Conservation (phyloP, 2,797 vertebrate genomes). For the Coracias cyanogaster region DNA sequence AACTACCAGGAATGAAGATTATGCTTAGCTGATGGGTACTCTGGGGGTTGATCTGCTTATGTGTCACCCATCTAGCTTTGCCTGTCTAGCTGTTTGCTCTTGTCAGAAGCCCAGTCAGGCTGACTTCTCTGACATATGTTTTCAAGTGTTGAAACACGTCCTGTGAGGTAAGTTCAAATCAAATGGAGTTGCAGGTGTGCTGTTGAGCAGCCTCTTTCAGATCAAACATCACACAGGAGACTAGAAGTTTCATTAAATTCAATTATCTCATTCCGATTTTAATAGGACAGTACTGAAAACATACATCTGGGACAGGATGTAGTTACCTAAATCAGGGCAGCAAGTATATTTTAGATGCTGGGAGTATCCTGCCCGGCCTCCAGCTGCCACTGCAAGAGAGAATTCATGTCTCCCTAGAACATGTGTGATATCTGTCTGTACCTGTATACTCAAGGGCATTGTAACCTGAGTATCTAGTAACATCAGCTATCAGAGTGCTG, state of each 20-base stretch:
- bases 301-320: neutral
- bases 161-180: neutral
- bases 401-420: neutral
- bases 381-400: neutral
- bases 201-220: neutral
- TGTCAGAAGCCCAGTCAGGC: neutral
- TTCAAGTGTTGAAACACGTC: neutral
- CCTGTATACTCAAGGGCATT: neutral
- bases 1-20: constrained; percentile 15
- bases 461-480: neutral
- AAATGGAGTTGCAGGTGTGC: neutral
- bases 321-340: neutral
- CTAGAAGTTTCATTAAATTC: neutral
- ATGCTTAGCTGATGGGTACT: constrained; percentile 18
- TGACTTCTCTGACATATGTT: neutral
- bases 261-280: neutral
- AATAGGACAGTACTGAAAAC: neutral
- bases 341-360: neutral
- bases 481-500: neutral
- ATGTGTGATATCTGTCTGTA: neutral
- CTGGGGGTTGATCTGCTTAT: neutral
- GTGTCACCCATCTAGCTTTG: neutral
- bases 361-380: neutral
- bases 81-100: neutral
- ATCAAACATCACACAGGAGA: neutral